These are phyloP conservation scores for Enteromius fasciolatus DNA, from an alignment of 2,797 vertebrate genomes.

Conservation along the genomic window DNA sequence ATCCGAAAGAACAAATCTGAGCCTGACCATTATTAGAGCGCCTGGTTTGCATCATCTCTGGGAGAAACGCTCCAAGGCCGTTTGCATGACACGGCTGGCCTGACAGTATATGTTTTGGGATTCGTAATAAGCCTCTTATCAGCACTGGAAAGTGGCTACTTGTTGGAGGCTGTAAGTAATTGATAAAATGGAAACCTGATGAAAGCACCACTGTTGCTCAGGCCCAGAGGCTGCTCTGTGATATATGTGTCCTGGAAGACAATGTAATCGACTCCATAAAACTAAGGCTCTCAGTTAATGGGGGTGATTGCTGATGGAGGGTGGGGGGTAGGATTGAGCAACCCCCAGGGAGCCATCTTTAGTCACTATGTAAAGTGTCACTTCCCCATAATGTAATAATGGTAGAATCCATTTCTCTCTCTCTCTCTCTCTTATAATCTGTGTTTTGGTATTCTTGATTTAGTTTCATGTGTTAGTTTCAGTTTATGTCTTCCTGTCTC, in stretches of 20 bases:
- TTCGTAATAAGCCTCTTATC: constrained; percentile 32
- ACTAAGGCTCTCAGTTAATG: constrained; percentile 33
- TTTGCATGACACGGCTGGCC: background rate
- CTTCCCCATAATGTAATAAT: background rate
- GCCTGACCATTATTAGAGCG: background rate
- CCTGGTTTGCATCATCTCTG: background rate
- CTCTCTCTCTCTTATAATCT: background rate
- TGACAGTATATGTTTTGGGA: constrained; percentile 15
- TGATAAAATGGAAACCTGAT: constrained; percentile 40
- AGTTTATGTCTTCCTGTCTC: too few relatives aligned
- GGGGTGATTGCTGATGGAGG: constrained; percentile 11
- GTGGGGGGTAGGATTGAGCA: background rate
- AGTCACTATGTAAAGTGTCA: background rate
- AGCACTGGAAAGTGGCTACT: constrained; percentile 36
- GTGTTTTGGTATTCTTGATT: too few relatives aligned
- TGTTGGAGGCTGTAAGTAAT: constrained; percentile 42
- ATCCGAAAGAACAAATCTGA: constrained; percentile 19
- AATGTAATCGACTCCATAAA: constrained; percentile 45
- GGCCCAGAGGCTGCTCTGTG: constrained; percentile 21
- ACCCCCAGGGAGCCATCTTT: constrained; percentile 25
- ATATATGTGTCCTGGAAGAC: constrained; percentile 38
- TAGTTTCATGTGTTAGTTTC: too few relatives aligned
- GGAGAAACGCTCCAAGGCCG: background rate
- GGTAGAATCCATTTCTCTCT: background rate
- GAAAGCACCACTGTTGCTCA: background rate